Evolutionary conservation across 2,888 invertebrate genomes (phyloP).

Genomic region (Eupithecia exiguata): DNA sequence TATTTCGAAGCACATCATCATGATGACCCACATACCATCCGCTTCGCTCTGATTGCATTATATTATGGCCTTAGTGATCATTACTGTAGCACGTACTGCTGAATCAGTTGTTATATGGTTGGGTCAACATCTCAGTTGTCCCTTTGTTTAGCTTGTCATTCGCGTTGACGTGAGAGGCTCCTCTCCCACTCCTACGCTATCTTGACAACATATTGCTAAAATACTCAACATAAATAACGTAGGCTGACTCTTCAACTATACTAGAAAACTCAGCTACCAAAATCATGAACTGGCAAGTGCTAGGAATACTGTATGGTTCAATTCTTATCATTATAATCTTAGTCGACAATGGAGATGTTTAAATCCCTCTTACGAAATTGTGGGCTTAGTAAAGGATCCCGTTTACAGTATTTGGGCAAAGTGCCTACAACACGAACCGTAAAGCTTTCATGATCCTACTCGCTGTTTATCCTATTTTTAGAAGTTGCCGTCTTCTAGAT

Average conservation of each 20-base stretch:
- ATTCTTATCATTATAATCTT: background rate
- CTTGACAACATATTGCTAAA: background rate
- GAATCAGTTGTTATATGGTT: background rate
- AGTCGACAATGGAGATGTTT: conserved; percentile 4
- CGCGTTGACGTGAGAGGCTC: background rate
- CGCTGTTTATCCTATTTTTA: conserved; percentile 28
- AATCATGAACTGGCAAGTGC: background rate
- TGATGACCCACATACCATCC: conserved; percentile 51
- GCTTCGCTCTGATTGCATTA: conserved; percentile 46
- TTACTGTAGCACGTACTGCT: conserved; percentile 26
- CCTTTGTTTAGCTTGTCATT: conserved; percentile 1
- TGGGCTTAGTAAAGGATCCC: conserved; percentile 8
- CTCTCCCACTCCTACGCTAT: background rate
- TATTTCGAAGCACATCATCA: conserved; percentile 46
- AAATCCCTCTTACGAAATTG: conserved; percentile 17
- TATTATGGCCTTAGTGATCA: conserved; percentile 35
- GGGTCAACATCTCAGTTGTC: conserved; percentile 5
- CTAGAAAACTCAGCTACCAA: background rate
- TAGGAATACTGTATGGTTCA: background rate
- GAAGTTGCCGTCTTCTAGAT: conserved; percentile 26
- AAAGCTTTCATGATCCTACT: conserved; percentile 21
- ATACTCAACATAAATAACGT: background rate
- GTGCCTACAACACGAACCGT: conserved; percentile 17
- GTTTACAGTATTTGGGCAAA: background rate
- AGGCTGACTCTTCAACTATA: background rate